Evolutionary conservation across 2,113 vertebrate genomes (phyloP).

Genomic region (Campylorhamphus procurvoides): DNA sequence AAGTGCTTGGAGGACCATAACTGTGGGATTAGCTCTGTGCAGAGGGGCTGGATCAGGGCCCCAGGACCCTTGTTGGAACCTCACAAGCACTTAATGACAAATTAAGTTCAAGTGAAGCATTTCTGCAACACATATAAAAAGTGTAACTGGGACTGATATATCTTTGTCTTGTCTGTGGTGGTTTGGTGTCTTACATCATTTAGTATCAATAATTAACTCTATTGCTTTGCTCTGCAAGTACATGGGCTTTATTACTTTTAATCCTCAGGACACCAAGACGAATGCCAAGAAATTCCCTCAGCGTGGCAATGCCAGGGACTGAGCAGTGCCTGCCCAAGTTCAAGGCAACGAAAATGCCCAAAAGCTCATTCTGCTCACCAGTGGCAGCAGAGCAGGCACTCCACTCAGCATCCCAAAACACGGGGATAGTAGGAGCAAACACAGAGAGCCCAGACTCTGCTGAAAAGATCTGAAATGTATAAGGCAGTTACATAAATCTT

Average conservation of each 20-base stretch:
- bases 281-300: neutral
- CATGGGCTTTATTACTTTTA: neutral
- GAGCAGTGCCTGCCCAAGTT: neutral
- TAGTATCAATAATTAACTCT: neutral
- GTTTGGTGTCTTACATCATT: neutral
- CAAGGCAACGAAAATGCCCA: neutral
- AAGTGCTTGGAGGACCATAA: neutral
- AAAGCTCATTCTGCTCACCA: neutral
- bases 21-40: neutral
- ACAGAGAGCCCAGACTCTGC: neutral
- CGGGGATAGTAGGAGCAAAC: neutral
- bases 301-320: neutral
- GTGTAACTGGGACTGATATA: no score
- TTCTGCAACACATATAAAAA: neutral
- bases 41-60: neutral
- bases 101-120: neutral
- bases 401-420: neutral
- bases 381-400: neutral
- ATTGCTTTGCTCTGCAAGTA: neutral
- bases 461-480: neutral
- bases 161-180: neutral
- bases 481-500: neutral
- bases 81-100: neutral
- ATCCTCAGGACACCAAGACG: neutral
- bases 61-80: neutral